Percentiles rank a stretch among this genome's conserved stretches.
Evolutionary conservation across 1,140 invertebrate species (phyloP).

Genomic region (Aphis gossypii): DNA sequence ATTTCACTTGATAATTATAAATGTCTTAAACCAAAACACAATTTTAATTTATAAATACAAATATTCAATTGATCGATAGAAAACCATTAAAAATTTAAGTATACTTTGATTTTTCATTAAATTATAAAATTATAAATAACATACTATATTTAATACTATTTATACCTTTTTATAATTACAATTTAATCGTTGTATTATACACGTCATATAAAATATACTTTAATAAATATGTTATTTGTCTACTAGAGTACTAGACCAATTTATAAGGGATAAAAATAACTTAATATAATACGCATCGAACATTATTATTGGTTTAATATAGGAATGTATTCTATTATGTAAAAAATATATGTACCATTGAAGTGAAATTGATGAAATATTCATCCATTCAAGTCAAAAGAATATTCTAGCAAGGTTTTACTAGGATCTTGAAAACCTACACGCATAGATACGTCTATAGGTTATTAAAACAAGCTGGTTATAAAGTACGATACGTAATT

Average conservation of each 20-base stretch:
- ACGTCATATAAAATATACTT: too few relatives aligned
- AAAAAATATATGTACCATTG: not conserved
- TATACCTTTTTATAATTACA: not conserved
- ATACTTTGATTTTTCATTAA: not conserved
- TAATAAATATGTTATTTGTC: too few relatives aligned
- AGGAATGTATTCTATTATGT: too few relatives aligned
- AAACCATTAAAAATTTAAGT: not conserved
- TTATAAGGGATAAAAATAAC: too few relatives aligned
- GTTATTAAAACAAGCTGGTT: not conserved
- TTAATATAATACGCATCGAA: too few relatives aligned
- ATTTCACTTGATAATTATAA: not conserved
- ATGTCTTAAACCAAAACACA: not conserved
- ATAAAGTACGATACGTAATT: not conserved
- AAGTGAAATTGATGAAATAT: not conserved
- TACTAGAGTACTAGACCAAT: too few relatives aligned
- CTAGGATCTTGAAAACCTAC: not conserved
- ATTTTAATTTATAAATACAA: not conserved
- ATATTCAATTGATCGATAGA: not conserved
- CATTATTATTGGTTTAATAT: too few relatives aligned
- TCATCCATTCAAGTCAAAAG: not conserved
- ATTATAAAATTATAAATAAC: not conserved
- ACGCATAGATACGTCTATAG: not conserved
- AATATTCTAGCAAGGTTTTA: not conserved
- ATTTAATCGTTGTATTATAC: not conserved
- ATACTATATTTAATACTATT: not conserved